Percentiles rank a stretch among this genome's conserved stretches.
Evolutionary conservation across 2,797 vertebrate species (phyloP).

Genomic region (Gymnodraco acuticeps): DNA sequence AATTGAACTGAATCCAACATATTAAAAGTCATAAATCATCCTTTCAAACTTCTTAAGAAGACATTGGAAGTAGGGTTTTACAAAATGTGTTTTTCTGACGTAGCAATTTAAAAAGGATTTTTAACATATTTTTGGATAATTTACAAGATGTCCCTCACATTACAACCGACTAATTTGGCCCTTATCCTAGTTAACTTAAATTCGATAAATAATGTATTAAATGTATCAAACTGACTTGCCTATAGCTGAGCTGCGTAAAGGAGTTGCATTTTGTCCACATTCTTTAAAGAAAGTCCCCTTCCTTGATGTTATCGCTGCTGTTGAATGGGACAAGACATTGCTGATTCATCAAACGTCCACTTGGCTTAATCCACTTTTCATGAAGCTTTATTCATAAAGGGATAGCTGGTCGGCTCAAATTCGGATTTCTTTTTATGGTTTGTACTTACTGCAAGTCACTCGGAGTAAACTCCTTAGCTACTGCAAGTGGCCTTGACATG

Average conservation of each 20-base stretch:
- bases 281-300: not conserved
- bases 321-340: not conserved
- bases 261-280: not conserved
- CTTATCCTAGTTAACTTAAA: no score
- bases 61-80: no score
- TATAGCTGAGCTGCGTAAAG: no score
- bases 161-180: no score
- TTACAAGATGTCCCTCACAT: no score
- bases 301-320: not conserved
- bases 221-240: no score
- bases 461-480: slow-evolving; percentile 20
- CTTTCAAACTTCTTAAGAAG: no score
- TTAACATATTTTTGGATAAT: no score
- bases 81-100: no score
- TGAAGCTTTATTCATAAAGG: slow-evolving; percentile 10
- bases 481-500: slow-evolving; percentile 25
- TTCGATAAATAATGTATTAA: no score
- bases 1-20: not conserved
- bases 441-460: slow-evolving; percentile 11
- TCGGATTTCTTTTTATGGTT: slow-evolving; percentile 26
- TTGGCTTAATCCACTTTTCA: slow-evolving; percentile 1
- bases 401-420: slow-evolving; percentile 22
- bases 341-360: slow-evolving; percentile 24
- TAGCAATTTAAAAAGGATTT: no score
- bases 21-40: no score